Percentiles rank a stretch among this genome's conserved stretches.
phyloP scores from a whole-genome alignment of 2,888 invertebrate species.

The Latrodectus hesperus region DNA sequence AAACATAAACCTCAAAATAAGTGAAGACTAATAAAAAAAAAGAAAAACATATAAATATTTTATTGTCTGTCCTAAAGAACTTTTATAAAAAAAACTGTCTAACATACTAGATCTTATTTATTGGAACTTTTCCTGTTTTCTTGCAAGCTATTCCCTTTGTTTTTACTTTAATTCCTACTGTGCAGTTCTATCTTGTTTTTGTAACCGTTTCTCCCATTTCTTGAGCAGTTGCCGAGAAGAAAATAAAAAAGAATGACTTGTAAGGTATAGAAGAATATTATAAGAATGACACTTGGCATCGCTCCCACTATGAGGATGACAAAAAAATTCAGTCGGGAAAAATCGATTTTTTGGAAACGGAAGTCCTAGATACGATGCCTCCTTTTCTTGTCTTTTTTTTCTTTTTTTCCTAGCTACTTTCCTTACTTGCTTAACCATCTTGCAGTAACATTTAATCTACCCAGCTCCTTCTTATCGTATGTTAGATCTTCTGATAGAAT shows the following conservation, averaged over 20 bases:
- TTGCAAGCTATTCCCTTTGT: slow-evolving; percentile 10
- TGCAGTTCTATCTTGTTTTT: slow-evolving; percentile 1
- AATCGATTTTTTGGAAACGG: slow-evolving; percentile 49
- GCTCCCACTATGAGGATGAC: slow-evolving; percentile 37
- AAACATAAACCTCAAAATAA: too few relatives aligned
- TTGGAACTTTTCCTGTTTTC: too few relatives aligned
- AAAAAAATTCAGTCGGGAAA: slow-evolving; percentile 24
- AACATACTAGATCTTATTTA: too few relatives aligned
- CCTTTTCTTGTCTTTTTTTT: slow-evolving; percentile 10
- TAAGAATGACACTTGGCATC: slow-evolving; percentile 65
- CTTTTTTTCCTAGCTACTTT: slow-evolving; percentile 49
- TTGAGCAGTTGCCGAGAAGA: slow-evolving; percentile 9
- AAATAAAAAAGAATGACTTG: slow-evolving; percentile 11
- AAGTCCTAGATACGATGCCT: slow-evolving; percentile 43
- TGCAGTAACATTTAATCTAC: slow-evolving; percentile 39
- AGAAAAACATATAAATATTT: too few relatives aligned
- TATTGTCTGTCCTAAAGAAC: too few relatives aligned
- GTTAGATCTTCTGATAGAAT: slow-evolving; percentile 4
- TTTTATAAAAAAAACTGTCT: too few relatives aligned
- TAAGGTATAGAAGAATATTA: slow-evolving; percentile 49
- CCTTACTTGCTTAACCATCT: slow-evolving; percentile 47
- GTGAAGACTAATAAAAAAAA: too few relatives aligned
- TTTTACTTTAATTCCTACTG: slow-evolving; percentile 39
- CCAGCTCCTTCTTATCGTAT: neutral
- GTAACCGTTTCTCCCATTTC: neutral